phyloP scores from a whole-genome alignment of 2,888 invertebrate species.

The Gari tellinella region DNA sequence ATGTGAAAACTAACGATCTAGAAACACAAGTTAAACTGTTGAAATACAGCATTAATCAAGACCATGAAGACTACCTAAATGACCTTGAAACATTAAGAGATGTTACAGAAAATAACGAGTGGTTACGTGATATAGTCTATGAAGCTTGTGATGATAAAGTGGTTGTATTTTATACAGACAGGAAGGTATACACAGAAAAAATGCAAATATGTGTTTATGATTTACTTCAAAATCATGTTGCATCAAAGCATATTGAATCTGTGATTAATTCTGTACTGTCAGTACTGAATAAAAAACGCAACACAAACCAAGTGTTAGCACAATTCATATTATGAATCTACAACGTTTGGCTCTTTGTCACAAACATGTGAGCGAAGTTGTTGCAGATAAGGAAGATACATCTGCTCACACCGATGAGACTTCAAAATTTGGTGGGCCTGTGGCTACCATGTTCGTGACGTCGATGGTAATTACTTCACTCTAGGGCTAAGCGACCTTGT shows the following conservation, averaged over 20 bases:
- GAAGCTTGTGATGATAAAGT: background rate
- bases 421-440: slow-evolving; percentile 37
- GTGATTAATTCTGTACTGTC: slow-evolving; percentile 15
- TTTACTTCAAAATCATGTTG: background rate
- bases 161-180: background rate
- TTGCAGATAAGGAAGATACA: slow-evolving; percentile 3
- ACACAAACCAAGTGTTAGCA: slow-evolving; percentile 14
- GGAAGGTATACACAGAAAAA: background rate
- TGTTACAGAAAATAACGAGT: background rate
- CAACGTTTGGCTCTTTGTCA: slow-evolving; percentile 26
- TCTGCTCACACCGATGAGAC: slow-evolving; percentile 37
- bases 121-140: background rate
- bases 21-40: background rate
- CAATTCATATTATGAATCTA: slow-evolving; percentile 33
- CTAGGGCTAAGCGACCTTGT: slow-evolving; percentile 27
- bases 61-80: background rate
- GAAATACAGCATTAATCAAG: background rate
- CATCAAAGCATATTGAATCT: slow-evolving; percentile 7
- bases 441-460: slow-evolving; percentile 15
- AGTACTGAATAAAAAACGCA: slow-evolving; percentile 9
- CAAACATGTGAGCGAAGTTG: slow-evolving; percentile 24
- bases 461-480: slow-evolving; percentile 13
- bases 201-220: background rate
- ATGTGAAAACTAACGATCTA: background rate
- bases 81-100: background rate